phyloP scores from a whole-genome alignment of 2,113 vertebrate species.

The Alethe castanea region DNA sequence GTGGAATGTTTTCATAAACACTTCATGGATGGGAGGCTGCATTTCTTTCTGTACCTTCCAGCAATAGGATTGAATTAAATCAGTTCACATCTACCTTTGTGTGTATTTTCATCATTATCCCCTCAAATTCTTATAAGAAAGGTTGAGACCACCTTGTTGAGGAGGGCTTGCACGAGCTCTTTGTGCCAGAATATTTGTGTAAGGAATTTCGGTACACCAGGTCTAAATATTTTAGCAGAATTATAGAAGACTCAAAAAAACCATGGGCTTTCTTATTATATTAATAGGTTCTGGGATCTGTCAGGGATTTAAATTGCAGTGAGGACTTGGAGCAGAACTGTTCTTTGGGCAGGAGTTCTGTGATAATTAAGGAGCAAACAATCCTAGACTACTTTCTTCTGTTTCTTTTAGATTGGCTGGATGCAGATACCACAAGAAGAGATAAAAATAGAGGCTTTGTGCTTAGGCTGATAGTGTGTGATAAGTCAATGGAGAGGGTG shows the following conservation, averaged over 20 bases:
- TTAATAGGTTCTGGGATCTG: neutral
- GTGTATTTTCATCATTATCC: neutral
- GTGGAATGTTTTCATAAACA: slow-evolving; percentile 15
- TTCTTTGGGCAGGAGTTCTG: neutral
- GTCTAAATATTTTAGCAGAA: neutral
- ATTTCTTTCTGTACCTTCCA: neutral
- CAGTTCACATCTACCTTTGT: neutral
- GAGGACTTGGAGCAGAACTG: neutral
- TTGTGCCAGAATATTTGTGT: neutral
- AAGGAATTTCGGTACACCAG: neutral
- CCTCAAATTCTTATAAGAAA: neutral
- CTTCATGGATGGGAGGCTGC: neutral
- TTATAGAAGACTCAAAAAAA: neutral
- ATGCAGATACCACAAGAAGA: neutral
- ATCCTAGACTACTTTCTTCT: neutral
- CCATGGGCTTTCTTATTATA: neutral
- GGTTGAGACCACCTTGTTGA: neutral
- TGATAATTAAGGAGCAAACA: neutral
- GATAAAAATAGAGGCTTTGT: neutral
- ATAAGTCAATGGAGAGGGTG: neutral
- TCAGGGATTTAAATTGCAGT: rapidly evolving
- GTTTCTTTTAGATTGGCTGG: neutral
- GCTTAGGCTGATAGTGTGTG: neutral
- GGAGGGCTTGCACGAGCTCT: neutral
- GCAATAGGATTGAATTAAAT: neutral